phyloP scores from a whole-genome alignment of 2,113 vertebrate species.

The Otus sunia region DNA sequence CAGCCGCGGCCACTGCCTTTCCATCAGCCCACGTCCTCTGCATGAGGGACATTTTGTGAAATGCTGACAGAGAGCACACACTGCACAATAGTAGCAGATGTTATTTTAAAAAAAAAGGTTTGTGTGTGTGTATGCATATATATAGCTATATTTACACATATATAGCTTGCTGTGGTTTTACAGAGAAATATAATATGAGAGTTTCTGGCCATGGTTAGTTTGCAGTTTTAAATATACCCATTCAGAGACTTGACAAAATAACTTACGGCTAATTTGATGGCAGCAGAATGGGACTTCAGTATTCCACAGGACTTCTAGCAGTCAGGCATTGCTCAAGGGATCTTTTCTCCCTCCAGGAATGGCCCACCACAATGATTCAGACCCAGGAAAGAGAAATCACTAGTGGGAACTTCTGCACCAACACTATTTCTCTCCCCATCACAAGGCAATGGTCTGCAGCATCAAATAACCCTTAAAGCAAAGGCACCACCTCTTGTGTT shows the following conservation, averaged over 20 bases:
- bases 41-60: not conserved
- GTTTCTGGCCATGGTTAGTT: not conserved
- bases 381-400: not conserved
- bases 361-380: not conserved
- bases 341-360: not conserved
- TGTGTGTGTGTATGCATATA: not conserved
- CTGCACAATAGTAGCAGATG: not conserved
- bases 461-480: not conserved
- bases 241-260: not conserved
- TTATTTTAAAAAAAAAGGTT: not conserved
- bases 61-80: not conserved
- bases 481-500: not conserved
- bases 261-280: not conserved
- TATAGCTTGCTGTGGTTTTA: not conserved
- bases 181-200: not conserved
- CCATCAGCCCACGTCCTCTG: not conserved
- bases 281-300: not conserved
- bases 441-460: not conserved
- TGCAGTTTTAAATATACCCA: not conserved
- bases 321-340: not conserved
- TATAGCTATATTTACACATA: no score
- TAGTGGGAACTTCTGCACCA: rapidly evolving
- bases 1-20: not conserved
- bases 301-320: not conserved
- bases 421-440: not conserved